Evolutionary conservation across 2,113 vertebrate genomes (phyloP), one percentile per base, ranked within the genome.

Genomic region (Callipepla squamata): DNA sequence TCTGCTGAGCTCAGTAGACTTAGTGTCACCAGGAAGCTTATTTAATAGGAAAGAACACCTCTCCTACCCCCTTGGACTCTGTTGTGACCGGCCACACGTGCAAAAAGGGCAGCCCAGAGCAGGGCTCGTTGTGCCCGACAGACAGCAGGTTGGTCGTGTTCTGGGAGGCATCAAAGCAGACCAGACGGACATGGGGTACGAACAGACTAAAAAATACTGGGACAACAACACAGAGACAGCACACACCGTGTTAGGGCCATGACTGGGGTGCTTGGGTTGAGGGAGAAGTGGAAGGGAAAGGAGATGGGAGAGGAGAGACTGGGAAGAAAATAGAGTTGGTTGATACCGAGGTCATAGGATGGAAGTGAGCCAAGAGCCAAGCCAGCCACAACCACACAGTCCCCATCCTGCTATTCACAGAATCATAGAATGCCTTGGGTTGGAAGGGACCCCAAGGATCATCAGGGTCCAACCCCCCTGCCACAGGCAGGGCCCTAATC

Each of bases 161-260:
- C 96, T 91, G 93, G 90, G 82, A 94, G 76, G 90, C 87, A 26
- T 82, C 93, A 95, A 93, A 91, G 94, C 47, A 12, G 94, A 95
- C 85, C 94, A 88, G 92, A 93, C 85, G 92, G 94, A 96, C 93
- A 93, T 85, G 0, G 94, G 96, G 87, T 94, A 90, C 88, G 94
- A 95, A 95, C 94, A 30, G 92, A 95, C 96, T 96, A 94, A 93
- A 96, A 96, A 89, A 94, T 87, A 96, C 96, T 93, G 85, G 82
- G 96, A 95, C 87, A 96, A 95, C 94, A 94, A 96, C 95, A 96
- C 92, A 96, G 92, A 95, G 87, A 96, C 92, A 96, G 96, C 85
- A 96, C 10, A 95, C 63, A 91, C 79, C 2, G 0, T 20, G 82
- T 96, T 95, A 96, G 90, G 94, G 93, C 79, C 87, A 83, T 0